Percentiles rank a stretch among this genome's conserved stretches.
These are phyloP conservation scores for Conus ventricosus DNA, from an alignment of 1,140 invertebrate genomes.

Conservation along the genomic window DNA sequence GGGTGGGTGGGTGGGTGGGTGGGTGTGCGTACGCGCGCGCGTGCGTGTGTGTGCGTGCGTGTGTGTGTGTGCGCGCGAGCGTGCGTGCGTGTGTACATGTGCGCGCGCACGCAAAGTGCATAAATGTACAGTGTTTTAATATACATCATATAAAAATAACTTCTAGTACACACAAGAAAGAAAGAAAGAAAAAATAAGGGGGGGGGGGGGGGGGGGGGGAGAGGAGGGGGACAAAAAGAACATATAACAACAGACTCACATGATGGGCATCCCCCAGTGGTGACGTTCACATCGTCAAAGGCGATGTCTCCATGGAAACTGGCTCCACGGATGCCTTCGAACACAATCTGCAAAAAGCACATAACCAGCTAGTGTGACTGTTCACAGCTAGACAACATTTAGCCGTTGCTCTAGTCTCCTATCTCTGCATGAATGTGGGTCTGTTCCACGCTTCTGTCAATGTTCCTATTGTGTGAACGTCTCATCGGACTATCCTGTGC, in stretches of 20 bases:
- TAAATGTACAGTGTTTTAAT: too few species aligned
- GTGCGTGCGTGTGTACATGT: neutral
- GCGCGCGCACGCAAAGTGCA: neutral
- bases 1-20: too few species aligned
- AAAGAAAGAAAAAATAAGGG: neutral
- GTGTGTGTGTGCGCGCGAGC: neutral
- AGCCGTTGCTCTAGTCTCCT: too few species aligned
- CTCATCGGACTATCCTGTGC: too few species aligned
- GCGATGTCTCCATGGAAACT: conserved; percentile 64
- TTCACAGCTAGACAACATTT: neutral
- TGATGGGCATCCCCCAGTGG: conserved; percentile 44
- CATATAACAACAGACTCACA: conserved; percentile 16
- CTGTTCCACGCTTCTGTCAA: too few species aligned
- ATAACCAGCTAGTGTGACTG: neutral
- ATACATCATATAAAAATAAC: too few species aligned
- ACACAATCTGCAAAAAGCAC: conserved; percentile 54
- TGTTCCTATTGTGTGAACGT: too few species aligned
- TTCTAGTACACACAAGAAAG: neutral
- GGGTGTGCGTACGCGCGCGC: neutral
- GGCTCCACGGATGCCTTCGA: conserved; percentile 58
- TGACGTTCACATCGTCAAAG: conserved; percentile 67
- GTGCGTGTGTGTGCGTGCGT: neutral
- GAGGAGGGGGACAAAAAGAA: neutral
- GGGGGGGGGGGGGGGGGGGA: too few species aligned
- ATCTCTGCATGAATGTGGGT: too few species aligned